These are phyloP conservation scores for Catostomus latipinnis DNA, from an alignment of 2,797 vertebrate species.

Conservation along the genomic window DNA sequence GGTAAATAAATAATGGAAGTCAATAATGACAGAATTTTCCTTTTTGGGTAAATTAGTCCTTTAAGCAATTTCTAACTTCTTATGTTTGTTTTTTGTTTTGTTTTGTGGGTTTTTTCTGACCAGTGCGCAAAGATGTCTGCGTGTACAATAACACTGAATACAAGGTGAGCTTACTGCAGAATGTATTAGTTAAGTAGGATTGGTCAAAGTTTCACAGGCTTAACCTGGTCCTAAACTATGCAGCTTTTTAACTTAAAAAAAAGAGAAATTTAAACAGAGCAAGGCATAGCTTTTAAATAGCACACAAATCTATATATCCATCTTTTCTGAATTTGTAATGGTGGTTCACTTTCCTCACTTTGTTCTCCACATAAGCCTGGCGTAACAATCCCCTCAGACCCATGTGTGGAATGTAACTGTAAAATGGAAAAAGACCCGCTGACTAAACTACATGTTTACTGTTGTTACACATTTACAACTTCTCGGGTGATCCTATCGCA, in stretches of 20 bases:
- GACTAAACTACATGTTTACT: conserved; percentile 69
- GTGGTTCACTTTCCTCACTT: neutral
- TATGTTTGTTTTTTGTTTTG: neutral
- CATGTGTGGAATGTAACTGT: conserved; percentile 83
- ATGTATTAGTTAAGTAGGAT: neutral
- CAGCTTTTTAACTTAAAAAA: too few relatives aligned
- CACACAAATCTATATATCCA: neutral
- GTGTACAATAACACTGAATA: conserved; percentile 73
- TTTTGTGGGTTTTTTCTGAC: neutral
- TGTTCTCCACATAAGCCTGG: conserved; percentile 76
- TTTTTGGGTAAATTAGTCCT: neutral
- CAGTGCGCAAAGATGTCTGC: conserved; percentile 75
- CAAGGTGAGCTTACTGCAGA: conserved; percentile 69
- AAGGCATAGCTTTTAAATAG: neutral
- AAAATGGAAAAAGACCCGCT: conserved; percentile 57
- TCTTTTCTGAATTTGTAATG: neutral
- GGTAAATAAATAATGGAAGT: too few relatives aligned
- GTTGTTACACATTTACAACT: conserved; percentile 49
- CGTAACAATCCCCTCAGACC: conserved; percentile 71
- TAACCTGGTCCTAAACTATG: too few relatives aligned
- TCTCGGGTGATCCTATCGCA: too few relatives aligned
- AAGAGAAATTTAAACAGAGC: neutral
- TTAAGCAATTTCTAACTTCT: neutral
- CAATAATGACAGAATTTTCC: neutral
- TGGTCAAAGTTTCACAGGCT: too few relatives aligned